These are phyloP conservation scores for Coenonympha arcania DNA, from an alignment of 2,888 invertebrate genomes.

Conservation along the genomic window DNA sequence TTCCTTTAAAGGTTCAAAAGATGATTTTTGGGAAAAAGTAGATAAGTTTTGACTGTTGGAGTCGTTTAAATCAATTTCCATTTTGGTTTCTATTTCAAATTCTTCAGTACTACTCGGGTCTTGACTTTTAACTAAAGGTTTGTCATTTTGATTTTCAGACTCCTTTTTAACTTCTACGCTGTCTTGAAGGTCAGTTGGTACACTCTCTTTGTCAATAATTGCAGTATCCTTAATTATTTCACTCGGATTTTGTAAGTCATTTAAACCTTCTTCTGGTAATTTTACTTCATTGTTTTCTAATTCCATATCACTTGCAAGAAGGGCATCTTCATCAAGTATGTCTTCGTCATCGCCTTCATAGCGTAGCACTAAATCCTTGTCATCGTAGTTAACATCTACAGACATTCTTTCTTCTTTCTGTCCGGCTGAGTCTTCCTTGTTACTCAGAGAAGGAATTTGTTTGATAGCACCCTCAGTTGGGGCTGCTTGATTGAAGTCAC, in stretches of 20 bases:
- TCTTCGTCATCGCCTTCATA: conserved; percentile 42
- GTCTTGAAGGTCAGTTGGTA: neutral
- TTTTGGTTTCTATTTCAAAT: neutral
- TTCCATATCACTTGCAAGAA: conserved; percentile 26
- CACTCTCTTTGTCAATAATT: neutral
- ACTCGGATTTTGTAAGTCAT: neutral
- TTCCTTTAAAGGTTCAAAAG: conserved; percentile 19
- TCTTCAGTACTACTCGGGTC: neutral
- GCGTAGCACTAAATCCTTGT: conserved; percentile 40
- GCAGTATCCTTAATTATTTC: neutral
- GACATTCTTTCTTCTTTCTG: conserved; percentile 5
- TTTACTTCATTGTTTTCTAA: no score
- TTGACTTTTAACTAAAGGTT: neutral
- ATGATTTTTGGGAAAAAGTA: neutral
- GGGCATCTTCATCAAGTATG: conserved; percentile 19
- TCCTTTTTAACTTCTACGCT: neutral
- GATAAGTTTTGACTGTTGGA: conserved; percentile 4
- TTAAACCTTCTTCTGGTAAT: neutral
- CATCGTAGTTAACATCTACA: conserved; percentile 12
- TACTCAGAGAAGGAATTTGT: neutral
- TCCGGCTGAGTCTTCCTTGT: neutral
- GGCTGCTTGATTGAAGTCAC: neutral
- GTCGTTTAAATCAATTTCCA: neutral
- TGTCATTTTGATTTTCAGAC: neutral
- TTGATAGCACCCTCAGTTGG: neutral